These are phyloP conservation scores for Craterocephalus amniculus DNA, from an alignment of 2,797 vertebrate species.

Conservation along the genomic window DNA sequence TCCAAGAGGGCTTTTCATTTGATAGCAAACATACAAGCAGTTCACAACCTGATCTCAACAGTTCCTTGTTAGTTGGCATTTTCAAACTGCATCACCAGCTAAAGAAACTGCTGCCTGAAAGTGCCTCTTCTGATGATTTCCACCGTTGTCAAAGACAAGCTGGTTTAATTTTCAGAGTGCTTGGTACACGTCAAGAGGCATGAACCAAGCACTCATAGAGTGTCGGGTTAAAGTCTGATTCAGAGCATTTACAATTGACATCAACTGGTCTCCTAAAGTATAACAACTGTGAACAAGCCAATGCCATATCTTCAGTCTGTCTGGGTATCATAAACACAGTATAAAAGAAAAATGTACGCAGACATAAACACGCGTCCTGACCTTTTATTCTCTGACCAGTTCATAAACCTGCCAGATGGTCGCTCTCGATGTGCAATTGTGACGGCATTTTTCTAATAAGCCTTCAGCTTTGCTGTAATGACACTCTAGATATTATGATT, in stretches of 20 bases:
- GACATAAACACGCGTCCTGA: background rate
- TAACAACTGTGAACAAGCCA: too few relatives aligned
- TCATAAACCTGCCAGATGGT: conserved; percentile 24
- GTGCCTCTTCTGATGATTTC: too few relatives aligned
- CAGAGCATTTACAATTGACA: background rate
- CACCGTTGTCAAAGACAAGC: too few relatives aligned
- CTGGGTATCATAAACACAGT: too few relatives aligned
- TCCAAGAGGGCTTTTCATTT: background rate
- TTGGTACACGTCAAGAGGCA: too few relatives aligned
- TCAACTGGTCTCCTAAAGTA: background rate
- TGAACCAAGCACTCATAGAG: too few relatives aligned
- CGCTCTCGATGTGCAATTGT: conserved; percentile 31
- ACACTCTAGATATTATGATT: conserved; percentile 46
- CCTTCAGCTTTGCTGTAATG: conserved; percentile 36
- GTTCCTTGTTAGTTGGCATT: too few relatives aligned
- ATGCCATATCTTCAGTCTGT: too few relatives aligned
- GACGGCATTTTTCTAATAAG: conserved; percentile 26
- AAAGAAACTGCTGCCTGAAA: background rate
- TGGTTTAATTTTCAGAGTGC: too few relatives aligned
- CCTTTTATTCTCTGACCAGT: conserved; percentile 16
- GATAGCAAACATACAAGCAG: background rate
- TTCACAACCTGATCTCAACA: background rate
- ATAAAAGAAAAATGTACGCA: too few relatives aligned
- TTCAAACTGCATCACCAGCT: background rate
- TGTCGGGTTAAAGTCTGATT: background rate